Base-by-base conservation (phyloP, 2,113 vertebrate genomes). In the Rhagologus leucostigma region DNA sequence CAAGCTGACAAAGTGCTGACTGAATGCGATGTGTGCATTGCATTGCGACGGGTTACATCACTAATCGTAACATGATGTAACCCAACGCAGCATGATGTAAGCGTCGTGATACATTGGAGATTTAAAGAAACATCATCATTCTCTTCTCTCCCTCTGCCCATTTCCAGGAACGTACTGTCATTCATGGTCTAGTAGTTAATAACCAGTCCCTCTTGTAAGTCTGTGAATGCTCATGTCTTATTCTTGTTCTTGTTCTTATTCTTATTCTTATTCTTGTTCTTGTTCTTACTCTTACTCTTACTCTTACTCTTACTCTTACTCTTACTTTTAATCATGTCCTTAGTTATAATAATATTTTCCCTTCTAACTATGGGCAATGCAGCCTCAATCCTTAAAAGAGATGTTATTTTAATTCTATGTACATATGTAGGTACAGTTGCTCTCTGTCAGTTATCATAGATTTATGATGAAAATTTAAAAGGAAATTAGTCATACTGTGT, bases 31-130 rank as follows among this genome's bases (percentile, higher is more conserved):
- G 95, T 95, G 94, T 95, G 88, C 89, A 87, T 96, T 97, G 95
- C 89, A 90, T 97, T 97, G 96, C 97, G 95, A 93, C 73, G 95
- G 97, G 96, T 97, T 96, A 97, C 84, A 75, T 97, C 95, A 91
- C 76, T 57, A 65, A 92, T 96, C 79, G 7, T 77, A 82, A 85
- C 37, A 89, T 91, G 95, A 94, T 91, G 83, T 97, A 96, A 97
- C 95, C 92, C 80, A 59, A 94, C 78, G 97, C 93, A 95, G 57
- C 85, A 88, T 94, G 96, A 94, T 87, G 95, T 95, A 96, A 96
- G 90, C 93, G 35, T 96, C 86, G 87, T 96, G 69, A 95, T 93
- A 89, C 95, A 74, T 94, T 92, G 96, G 96, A 94, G 75, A 52
- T 86, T 71, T 95, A 93, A 90, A 75, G 87, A 90, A 93, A 90